Conservation (phyloP, 2,797 vertebrate species). For the Oreochromis grahami region DNA sequence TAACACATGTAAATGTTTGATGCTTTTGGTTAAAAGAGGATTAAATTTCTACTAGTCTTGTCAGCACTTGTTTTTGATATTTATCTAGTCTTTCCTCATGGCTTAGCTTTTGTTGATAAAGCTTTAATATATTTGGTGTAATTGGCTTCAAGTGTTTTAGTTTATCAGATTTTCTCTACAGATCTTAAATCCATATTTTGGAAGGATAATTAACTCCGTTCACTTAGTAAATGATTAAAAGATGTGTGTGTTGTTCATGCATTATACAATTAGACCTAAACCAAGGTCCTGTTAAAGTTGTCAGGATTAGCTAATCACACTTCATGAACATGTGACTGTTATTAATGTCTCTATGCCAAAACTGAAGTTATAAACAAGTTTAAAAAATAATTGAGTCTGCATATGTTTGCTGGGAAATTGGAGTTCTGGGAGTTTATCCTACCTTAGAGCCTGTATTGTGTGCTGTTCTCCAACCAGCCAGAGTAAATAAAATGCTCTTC, state of each 20-base stretch:
- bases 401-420: not conserved
- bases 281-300: not conserved
- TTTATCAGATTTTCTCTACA: not conserved
- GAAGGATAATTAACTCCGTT: not conserved
- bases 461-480: not conserved
- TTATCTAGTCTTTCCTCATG: not conserved
- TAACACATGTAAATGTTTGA: not conserved
- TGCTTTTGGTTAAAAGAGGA: not conserved
- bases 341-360: not conserved
- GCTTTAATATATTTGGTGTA: not conserved
- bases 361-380: not conserved
- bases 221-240: not conserved
- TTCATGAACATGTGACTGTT: not conserved
- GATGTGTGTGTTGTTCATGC: not conserved
- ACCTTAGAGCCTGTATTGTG: not conserved
- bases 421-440: not conserved
- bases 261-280: not conserved
- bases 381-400: not conserved
- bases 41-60: not conserved
- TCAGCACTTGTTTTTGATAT: not conserved
- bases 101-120: not conserved
- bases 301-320: not conserved
- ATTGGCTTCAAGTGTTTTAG: not conserved
- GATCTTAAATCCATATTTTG: not conserved
- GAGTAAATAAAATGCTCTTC: not conserved